These are phyloP conservation scores for Acanthosepion lycidas DNA, from an alignment of 2,888 invertebrate genomes.

Conservation along the genomic window DNA sequence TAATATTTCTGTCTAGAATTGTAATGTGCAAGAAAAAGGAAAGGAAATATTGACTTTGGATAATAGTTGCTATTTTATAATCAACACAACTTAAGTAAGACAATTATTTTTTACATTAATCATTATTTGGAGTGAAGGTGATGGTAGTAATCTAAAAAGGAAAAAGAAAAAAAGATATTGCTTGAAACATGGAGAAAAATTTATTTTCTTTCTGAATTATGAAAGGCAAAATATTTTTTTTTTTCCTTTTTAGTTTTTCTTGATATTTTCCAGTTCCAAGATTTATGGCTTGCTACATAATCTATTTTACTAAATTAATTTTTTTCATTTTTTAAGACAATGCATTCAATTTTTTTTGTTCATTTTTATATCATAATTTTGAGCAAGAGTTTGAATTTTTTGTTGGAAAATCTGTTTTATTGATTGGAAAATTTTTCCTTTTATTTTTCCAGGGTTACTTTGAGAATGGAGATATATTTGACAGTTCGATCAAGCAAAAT, in stretches of 20 bases:
- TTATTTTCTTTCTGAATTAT: too few species aligned
- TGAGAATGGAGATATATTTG: constrained; percentile 44
- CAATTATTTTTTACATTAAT: too few species aligned
- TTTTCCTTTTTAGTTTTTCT: background rate
- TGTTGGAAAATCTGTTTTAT: background rate
- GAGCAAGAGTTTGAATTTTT: background rate
- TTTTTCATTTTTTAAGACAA: background rate
- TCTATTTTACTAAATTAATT: background rate
- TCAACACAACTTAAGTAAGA: too few species aligned
- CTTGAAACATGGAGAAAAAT: too few species aligned
- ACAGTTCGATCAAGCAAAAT: constrained; percentile 41
- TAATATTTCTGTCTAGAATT: too few species aligned
- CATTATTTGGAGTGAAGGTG: too few species aligned
- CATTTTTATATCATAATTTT: background rate
- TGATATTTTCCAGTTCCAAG: background rate
- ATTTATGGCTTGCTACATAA: background rate
- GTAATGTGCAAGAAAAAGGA: too few species aligned
- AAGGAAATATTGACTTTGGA: too few species aligned
- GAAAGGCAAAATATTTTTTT: background rate
- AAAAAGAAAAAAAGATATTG: too few species aligned
- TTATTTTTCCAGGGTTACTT: constrained; percentile 34
- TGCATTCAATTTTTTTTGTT: background rate
- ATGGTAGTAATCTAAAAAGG: too few species aligned
- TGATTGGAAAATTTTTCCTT: background rate
- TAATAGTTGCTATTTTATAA: too few species aligned